phyloP scores from a whole-genome alignment of 2,797 vertebrate species.

The Selene dorsalis region DNA sequence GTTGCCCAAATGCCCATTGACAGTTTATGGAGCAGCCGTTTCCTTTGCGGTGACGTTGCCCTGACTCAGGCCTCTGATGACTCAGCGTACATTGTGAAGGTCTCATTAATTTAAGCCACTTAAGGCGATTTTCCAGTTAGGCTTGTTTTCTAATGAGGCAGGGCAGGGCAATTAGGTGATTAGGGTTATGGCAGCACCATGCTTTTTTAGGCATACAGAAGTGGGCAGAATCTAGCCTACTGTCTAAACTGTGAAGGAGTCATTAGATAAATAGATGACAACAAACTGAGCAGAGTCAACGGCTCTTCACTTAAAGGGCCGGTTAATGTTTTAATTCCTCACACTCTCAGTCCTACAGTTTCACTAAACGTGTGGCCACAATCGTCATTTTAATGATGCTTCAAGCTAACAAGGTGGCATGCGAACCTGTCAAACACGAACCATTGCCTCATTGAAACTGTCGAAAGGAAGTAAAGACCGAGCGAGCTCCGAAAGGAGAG shows the following conservation, averaged over 20 bases:
- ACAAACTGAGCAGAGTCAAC: conserved; percentile 56
- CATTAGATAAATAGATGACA: conserved; percentile 84
- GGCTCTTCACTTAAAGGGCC: conserved; percentile 52
- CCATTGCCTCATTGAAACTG: conserved; percentile 45
- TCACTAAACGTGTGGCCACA: conserved; percentile 54
- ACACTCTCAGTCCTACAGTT: not conserved
- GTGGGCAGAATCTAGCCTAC: conserved; percentile 72
- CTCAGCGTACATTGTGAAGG: conserved; percentile 75
- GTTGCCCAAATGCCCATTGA: conserved; percentile 57
- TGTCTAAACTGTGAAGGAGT: conserved; percentile 80
- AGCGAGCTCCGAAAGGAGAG: not conserved
- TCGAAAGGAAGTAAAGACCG: conserved; percentile 39
- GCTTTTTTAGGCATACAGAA: conserved; percentile 79
- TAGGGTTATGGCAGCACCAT: conserved; percentile 77
- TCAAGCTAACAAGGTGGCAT: conserved; percentile 54
- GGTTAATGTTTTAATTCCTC: conserved; percentile 47
- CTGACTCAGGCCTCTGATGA: conserved; percentile 76
- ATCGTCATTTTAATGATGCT: conserved; percentile 59
- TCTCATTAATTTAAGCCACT: conserved; percentile 82
- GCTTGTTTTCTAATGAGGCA: conserved; percentile 84
- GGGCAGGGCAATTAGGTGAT: conserved; percentile 82
- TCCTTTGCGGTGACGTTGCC: conserved; percentile 64
- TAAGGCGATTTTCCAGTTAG: conserved; percentile 82
- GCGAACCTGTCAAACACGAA: conserved; percentile 53
- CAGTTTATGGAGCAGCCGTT: conserved; percentile 71